Conservation (phyloP, 2,797 vertebrate genomes). For the Amphiprion clarkii region DNA sequence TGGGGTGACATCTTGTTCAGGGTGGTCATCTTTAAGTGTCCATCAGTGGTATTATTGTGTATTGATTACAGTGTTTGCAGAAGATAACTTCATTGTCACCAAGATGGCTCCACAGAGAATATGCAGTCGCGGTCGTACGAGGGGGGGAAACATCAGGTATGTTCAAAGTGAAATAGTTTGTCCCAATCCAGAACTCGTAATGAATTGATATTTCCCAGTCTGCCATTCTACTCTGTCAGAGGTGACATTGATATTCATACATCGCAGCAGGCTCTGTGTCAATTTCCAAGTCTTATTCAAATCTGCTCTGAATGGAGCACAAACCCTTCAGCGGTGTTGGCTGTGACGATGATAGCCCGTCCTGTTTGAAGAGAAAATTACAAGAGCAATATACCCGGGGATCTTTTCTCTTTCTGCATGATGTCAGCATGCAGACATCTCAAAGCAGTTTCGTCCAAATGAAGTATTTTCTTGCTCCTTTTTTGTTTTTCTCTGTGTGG, state of each 20-base stretch:
- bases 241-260: slow-evolving; percentile 84
- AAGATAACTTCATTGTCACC: slow-evolving; percentile 43
- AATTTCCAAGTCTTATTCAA: slow-evolving; percentile 80
- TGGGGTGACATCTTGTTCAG: slow-evolving; percentile 62
- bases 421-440: slow-evolving; percentile 61
- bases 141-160: slow-evolving; percentile 22
- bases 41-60: slow-evolving; percentile 53
- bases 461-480: slow-evolving; percentile 46
- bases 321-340: slow-evolving; percentile 67
- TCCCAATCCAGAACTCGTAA: slow-evolving; percentile 65
- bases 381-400: slow-evolving; percentile 68
- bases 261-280: slow-evolving; percentile 74
- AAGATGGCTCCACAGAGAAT: slow-evolving; percentile 23
- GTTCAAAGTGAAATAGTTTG: slow-evolving; percentile 66
- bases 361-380: slow-evolving; percentile 82
- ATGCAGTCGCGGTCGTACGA: neutral
- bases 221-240: slow-evolving; percentile 66
- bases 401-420: slow-evolving; percentile 64
- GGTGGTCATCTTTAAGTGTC: slow-evolving; percentile 61
- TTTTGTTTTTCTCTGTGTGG: slow-evolving; percentile 22
- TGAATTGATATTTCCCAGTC: slow-evolving; percentile 74
- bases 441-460: slow-evolving; percentile 56
- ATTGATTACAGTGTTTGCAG: slow-evolving; percentile 66
- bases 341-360: slow-evolving; percentile 74
- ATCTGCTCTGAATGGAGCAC: slow-evolving; percentile 72